phyloP scores from a whole-genome alignment of 37 sponge, comb jelly and placozoan genomes.

The Halichondria panicea region DNA sequence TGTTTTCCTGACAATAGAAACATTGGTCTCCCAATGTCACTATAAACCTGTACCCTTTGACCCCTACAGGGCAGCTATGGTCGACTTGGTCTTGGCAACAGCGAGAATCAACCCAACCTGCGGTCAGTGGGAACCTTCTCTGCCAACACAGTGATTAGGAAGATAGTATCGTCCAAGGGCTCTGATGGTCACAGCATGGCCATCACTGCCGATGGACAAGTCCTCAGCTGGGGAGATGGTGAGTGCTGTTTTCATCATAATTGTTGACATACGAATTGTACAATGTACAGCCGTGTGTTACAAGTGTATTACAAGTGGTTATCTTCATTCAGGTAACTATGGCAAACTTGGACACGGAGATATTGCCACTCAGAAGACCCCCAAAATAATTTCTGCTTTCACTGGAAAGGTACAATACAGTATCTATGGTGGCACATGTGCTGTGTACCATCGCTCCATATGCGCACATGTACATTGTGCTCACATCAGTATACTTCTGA shows the following conservation, averaged over 20 bases:
- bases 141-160: slow-evolving; percentile 21
- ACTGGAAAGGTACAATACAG: slow-evolving; percentile 58
- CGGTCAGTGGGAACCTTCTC: slow-evolving; percentile 53
- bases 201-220: slow-evolving; percentile 67
- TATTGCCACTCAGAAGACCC: slow-evolving; percentile 64
- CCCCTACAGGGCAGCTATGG: slow-evolving; percentile 73
- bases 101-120: slow-evolving; percentile 58
- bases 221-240: slow-evolving; percentile 97
- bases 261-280: neutral
- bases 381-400: slow-evolving; percentile 67
- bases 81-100: slow-evolving; percentile 77
- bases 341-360: slow-evolving; percentile 92
- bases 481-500: too few relatives aligned
- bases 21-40: neutral
- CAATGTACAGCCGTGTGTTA: neutral
- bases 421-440: neutral
- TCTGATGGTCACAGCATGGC: slow-evolving; percentile 87
- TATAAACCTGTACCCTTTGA: neutral
- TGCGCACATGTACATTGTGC: neutral
- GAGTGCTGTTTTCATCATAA: too few relatives aligned
- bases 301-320: neutral
- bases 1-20: neutral
- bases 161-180: slow-evolving; percentile 68
- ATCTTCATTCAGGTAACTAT: slow-evolving; percentile 63
- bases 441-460: neutral